phyloP scores from a whole-genome alignment of 53 echinoderm and acorn worm species.

The Echinometra lucunter region DNA sequence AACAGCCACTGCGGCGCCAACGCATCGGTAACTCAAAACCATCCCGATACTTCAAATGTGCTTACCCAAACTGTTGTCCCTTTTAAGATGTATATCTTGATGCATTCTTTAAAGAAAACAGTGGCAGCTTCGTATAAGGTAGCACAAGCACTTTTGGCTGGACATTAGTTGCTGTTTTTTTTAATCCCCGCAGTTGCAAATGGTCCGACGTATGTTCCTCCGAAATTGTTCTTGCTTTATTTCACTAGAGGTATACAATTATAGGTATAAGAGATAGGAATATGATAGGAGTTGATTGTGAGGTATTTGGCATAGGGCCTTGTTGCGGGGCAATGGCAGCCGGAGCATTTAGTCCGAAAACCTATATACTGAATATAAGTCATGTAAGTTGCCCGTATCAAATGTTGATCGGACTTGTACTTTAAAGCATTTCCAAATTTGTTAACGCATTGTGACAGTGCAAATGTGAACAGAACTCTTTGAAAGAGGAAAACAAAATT shows the following conservation, averaged over 20 bases:
- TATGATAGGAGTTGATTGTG: no score
- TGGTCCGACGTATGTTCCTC: no score
- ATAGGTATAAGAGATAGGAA: no score
- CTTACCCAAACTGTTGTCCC: background rate
- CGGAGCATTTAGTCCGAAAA: no score
- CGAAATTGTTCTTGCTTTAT: no score
- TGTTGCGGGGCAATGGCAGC: no score
- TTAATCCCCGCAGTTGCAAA: background rate
- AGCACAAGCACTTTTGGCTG: background rate
- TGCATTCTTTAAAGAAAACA: background rate
- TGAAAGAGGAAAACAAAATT: background rate
- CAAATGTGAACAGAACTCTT: background rate
- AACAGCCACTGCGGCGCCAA: background rate
- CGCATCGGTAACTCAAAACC: background rate
- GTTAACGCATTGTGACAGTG: background rate
- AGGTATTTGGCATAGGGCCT: no score
- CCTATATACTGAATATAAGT: no score
- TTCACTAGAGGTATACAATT: no score
- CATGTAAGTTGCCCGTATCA: no score
- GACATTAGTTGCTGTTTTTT: background rate
- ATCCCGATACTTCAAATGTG: background rate
- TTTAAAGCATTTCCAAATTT: no score
- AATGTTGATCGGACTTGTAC: no score
- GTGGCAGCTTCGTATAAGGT: background rate
- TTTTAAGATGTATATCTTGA: slow-evolving; percentile 19